Evolutionary conservation across 30 jellyfish, hydroid and myxozoan genomes (phyloP).

Genomic region (Aurelia sp.): DNA sequence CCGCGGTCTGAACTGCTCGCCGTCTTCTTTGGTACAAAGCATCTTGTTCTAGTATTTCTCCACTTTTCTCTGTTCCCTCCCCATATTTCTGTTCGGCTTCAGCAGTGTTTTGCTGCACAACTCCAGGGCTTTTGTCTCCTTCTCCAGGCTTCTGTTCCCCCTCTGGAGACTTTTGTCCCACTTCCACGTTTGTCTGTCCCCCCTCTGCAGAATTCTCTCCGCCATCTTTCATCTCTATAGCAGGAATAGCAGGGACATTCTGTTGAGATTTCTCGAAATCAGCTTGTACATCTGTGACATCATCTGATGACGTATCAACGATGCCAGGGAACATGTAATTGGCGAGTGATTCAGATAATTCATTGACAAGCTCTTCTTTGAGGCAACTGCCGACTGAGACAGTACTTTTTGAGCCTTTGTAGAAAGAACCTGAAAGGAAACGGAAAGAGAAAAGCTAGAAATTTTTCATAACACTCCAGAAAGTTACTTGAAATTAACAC

Average conservation of each 20-base stretch:
- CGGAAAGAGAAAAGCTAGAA: neutral
- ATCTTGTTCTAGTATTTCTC: conserved; percentile 60
- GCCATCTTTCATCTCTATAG: no score
- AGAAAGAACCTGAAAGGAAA: conserved; percentile 69
- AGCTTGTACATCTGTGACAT: conserved; percentile 83
- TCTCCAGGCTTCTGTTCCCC: conserved; percentile 53
- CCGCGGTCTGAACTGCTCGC: conserved; percentile 8
- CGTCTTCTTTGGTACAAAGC: conserved; percentile 65
- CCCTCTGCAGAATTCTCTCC: conserved; percentile 1
- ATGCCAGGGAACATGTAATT: conserved; percentile 96
- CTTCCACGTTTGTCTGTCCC: neutral
- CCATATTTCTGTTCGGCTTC: conserved; percentile 46
- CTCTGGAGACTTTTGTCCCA: neutral
- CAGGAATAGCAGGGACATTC: no score
- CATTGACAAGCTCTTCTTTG: conserved; percentile 95
- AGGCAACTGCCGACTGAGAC: conserved; percentile 93
- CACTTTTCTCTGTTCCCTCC: conserved; percentile 15
- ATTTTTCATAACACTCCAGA: neutral
- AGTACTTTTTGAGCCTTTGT: conserved; percentile 63
- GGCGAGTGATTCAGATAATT: conserved; percentile 93
- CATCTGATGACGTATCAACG: conserved; percentile 93
- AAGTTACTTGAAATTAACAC: no score
- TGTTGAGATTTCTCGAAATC: conserved; percentile 12
- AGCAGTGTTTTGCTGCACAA: neutral
- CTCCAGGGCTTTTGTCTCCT: neutral